Conservation (phyloP, 1,140 invertebrate genomes). For the Drosophila kepulauana region DNA sequence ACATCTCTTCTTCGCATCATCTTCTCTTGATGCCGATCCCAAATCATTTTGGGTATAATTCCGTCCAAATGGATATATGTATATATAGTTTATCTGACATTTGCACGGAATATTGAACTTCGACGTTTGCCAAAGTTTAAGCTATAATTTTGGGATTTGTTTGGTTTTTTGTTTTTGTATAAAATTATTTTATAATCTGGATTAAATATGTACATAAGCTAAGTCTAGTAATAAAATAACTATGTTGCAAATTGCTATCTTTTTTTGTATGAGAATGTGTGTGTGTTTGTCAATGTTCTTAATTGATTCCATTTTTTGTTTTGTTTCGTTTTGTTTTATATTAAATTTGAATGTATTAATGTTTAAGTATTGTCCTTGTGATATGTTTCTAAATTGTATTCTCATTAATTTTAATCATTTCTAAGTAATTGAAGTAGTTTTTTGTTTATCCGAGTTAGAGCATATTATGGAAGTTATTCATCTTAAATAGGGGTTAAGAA, state of each 20-base stretch:
- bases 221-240: constrained; percentile 80
- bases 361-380: constrained; percentile 84
- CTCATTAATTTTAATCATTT: constrained; percentile 81
- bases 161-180: constrained; percentile 52
- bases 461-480: constrained; percentile 82
- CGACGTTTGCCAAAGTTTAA: constrained; percentile 63
- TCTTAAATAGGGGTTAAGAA: constrained; percentile 75
- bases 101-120: constrained; percentile 45
- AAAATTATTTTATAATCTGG: constrained; percentile 74
- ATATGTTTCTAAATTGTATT: constrained; percentile 85
- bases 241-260: constrained; percentile 69
- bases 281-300: constrained; percentile 51
- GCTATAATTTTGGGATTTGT: constrained; percentile 25
- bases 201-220: constrained; percentile 68
- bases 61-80: constrained; percentile 30
- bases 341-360: constrained; percentile 76
- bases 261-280: constrained; percentile 62
- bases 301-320: constrained; percentile 32
- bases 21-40: constrained; percentile 24
- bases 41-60: constrained; percentile 3
- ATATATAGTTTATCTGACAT: constrained; percentile 7
- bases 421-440: constrained; percentile 84
- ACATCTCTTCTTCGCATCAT: constrained; percentile 10
- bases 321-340: constrained; percentile 38
- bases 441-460: constrained; percentile 79